Evolutionary conservation across 2,888 invertebrate species (phyloP).

Genomic region (Microplitis deprimator): DNA sequence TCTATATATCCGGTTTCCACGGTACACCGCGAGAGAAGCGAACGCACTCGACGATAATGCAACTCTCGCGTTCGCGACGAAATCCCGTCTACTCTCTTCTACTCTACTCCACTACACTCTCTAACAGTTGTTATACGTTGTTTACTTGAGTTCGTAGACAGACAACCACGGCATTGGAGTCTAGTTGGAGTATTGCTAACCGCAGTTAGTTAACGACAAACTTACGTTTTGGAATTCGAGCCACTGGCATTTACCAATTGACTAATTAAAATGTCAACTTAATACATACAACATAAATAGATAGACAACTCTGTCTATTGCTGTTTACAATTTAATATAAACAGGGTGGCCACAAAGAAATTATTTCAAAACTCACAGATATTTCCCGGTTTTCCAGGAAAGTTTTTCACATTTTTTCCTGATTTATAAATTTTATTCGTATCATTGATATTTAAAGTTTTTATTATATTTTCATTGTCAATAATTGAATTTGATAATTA

Average conservation of each 20-base stretch:
- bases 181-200: conserved; percentile 16
- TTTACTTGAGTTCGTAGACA: conserved; percentile 40
- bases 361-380: too few species aligned
- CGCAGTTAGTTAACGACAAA: conserved; percentile 36
- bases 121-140: conserved; percentile 37
- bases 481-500: too few species aligned
- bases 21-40: conserved; percentile 25
- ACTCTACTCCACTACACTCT: conserved; percentile 23
- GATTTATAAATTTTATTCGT: too few species aligned
- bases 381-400: too few species aligned
- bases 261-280: conserved; percentile 28
- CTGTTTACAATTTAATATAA: neutral
- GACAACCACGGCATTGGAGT: conserved; percentile 15
- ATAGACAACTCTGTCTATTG: neutral
- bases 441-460: too few species aligned
- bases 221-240: conserved; percentile 23
- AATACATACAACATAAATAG: neutral
- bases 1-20: conserved; percentile 32
- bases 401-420: too few species aligned
- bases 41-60: conserved; percentile 41
- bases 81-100: conserved; percentile 24
- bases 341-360: too few species aligned
- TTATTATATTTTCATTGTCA: too few species aligned
- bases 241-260: conserved; percentile 29
- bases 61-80: conserved; percentile 37